phyloP scores from a whole-genome alignment of 2,113 vertebrate genomes.

The Baryphthengus martii region DNA sequence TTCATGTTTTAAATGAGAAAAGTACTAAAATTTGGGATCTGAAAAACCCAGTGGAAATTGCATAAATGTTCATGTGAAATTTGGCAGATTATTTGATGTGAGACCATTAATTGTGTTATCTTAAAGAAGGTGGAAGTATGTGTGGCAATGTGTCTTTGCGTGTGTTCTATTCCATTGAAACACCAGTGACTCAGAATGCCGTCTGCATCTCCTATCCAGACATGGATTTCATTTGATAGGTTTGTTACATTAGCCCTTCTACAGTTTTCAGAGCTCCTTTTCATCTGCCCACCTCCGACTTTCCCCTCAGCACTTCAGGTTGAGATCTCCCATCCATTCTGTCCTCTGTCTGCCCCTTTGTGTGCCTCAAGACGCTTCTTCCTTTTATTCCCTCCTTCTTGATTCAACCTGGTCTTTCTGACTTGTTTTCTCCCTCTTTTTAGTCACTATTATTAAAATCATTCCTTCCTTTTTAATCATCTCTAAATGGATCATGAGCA shows the following conservation, averaged over 20 bases:
- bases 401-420: background rate
- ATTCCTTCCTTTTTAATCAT: slow-evolving; percentile 3
- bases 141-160: slow-evolving; percentile 29
- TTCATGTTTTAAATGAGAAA: background rate
- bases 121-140: slow-evolving; percentile 24
- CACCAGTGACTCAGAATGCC: slow-evolving; percentile 27
- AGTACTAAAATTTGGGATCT: background rate
- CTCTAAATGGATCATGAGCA: background rate
- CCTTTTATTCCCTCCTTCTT: background rate
- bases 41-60: background rate
- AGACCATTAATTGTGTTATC: background rate
- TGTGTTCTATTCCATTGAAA: slow-evolving; percentile 16
- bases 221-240: background rate
- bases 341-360: background rate
- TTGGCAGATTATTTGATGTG: background rate
- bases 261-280: background rate
- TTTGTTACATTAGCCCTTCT: background rate
- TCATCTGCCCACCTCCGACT: background rate
- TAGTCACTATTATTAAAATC: background rate
- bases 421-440: background rate
- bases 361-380: slow-evolving; percentile 11
- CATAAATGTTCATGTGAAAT: background rate
- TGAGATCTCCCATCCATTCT: background rate
- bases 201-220: slow-evolving; percentile 39
- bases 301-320: background rate